Evolutionary conservation across 2,113 vertebrate species (phyloP).

Genomic region (Sphyrna mokarran): DNA sequence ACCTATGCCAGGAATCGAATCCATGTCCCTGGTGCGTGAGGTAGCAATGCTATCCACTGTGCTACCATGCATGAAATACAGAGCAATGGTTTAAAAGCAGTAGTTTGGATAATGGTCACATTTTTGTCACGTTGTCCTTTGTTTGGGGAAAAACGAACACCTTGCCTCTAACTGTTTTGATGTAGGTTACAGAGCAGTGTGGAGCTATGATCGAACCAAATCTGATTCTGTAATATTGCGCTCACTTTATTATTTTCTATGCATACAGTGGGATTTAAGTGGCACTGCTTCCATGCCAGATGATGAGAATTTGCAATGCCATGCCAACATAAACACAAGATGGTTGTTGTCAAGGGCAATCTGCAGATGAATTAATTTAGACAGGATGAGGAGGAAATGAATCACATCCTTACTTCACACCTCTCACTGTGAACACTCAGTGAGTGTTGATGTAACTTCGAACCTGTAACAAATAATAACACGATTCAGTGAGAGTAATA

Average conservation of each 20-base stretch:
- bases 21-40: too few relatives aligned
- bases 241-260: neutral
- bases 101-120: neutral
- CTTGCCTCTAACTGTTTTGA: neutral
- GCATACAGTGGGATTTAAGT: neutral
- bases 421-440: neutral
- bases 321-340: constrained; percentile 6
- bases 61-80: too few relatives aligned
- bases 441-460: neutral
- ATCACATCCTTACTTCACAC: constrained; percentile 9
- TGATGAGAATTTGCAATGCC: neutral
- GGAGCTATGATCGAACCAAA: neutral
- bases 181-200: neutral
- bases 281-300: neutral
- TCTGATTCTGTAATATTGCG: neutral
- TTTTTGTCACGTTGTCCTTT: neutral
- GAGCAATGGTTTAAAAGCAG: neutral
- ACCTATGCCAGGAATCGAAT: too few relatives aligned
- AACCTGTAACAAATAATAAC: constrained; percentile 11
- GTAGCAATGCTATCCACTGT: too few relatives aligned
- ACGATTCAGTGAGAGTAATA: neutral
- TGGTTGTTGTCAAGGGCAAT: constrained; percentile 7
- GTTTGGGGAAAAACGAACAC: neutral
- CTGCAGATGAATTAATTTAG: constrained; percentile 13
- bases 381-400: neutral